Evolutionary conservation across 2,888 invertebrate species (phyloP).

Genomic region (Nomada lathburiana): DNA sequence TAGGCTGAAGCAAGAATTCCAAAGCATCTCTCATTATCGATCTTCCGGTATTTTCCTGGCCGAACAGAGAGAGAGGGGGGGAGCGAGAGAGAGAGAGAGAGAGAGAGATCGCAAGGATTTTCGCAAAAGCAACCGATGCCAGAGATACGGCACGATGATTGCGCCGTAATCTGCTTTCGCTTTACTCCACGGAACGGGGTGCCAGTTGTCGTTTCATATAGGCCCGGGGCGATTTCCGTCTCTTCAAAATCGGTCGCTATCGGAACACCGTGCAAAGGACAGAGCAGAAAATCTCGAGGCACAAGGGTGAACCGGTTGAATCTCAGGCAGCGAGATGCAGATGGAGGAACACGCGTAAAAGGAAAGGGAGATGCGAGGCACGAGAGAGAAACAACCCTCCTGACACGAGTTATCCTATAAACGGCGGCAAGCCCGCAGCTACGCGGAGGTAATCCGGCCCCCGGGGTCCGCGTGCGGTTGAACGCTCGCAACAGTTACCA

Average conservation of each 20-base stretch:
- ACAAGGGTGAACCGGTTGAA: conserved; percentile 15
- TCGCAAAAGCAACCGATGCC: conserved; percentile 14
- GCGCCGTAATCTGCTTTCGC: conserved; percentile 83
- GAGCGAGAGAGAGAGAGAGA: too few relatives aligned
- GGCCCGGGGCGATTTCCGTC: conserved; percentile 69
- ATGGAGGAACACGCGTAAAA: conserved; percentile 8
- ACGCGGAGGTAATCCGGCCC: conserved; percentile 81
- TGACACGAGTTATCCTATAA: conserved; percentile 82
- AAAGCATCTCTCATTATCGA: too few relatives aligned
- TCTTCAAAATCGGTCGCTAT: conserved; percentile 53
- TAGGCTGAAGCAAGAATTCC: too few relatives aligned
- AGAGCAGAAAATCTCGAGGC: conserved; percentile 20
- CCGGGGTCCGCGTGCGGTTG: conserved; percentile 83
- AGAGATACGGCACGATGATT: conserved; percentile 77
- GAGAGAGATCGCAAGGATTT: too few relatives aligned
- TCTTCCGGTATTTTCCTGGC: neutral
- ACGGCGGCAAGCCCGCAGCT: conserved; percentile 76
- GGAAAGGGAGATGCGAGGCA: conserved; percentile 29
- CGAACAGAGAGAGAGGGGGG: neutral
- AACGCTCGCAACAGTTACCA: conserved; percentile 83
- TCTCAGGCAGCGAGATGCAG: conserved; percentile 28
- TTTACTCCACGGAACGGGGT: conserved; percentile 73
- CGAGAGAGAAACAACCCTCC: conserved; percentile 71
- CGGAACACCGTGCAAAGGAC: conserved; percentile 27
- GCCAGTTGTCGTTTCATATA: conserved; percentile 61